Evolutionary conservation across 1,140 invertebrate species (phyloP), one percentile per base, ranked within the genome.

Genomic region (Campoletis sonorensis): DNA sequence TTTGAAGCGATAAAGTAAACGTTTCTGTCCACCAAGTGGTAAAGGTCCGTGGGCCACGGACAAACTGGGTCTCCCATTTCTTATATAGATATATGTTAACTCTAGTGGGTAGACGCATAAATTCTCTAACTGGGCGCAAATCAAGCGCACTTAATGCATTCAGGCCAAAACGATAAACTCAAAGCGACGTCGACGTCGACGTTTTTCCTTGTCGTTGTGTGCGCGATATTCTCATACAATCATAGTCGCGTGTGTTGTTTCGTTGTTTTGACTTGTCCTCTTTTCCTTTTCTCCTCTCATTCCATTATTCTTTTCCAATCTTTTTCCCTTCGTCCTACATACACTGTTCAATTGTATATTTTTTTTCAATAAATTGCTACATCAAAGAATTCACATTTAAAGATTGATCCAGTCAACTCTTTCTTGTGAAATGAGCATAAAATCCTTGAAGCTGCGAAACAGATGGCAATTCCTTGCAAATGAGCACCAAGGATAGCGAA

Each of bases 151-250:
- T 89, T 87, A 77, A 85, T 87, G 86, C 81, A 89, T 86, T 81
- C 84, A 89, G 86, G 87, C 84, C 86, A 84, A 72, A 84, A 82
- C 86, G 86, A 89, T 88, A 89, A 89, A 87, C 79, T 82, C 86
- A 80, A 84, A 83, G 83, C 79, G 61, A 79, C 82, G 80, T 54
- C 33, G 72, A 61, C 54, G 75, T 58, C 51, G 72, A 40, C 23
- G 72, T 58, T 33, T 10, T 37, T 21, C 16, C 37, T 49, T 13
- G 40, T n/a, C 2, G 23, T n/a, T 26, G 45, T 58, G 21, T 73
- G 33, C 7, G 70, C 4, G 33, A 45, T 7, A 13, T 58, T 75
- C 40, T 49, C 72, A n/a, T 23, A 58, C 54, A 27, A 54, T 49
- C 33, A 67, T 26, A 30, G 23, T 67, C 61, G 23, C 45, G 72